phyloP scores from a whole-genome alignment of 2,113 vertebrate species.

The Hyaena hyaena region DNA sequence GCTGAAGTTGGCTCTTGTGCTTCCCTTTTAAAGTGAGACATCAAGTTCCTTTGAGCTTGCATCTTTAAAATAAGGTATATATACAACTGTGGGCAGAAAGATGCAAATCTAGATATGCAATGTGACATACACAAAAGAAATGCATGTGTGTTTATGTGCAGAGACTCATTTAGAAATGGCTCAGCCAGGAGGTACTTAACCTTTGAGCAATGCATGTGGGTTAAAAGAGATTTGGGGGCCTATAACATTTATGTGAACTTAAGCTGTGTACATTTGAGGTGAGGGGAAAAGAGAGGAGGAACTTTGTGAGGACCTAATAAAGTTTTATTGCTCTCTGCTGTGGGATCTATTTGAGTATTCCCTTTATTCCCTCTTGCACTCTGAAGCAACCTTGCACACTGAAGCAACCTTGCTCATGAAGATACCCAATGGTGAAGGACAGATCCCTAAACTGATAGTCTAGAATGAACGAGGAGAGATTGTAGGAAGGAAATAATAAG shows the following conservation, averaged over 20 bases:
- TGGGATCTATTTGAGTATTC: not conserved
- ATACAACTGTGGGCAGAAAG: not conserved
- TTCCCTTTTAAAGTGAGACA: not conserved
- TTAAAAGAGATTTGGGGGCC: not conserved
- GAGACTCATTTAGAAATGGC: not conserved
- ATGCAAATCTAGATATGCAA: not conserved
- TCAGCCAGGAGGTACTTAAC: not conserved
- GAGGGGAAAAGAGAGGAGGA: not conserved
- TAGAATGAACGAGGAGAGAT: not conserved
- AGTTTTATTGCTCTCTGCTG: not conserved
- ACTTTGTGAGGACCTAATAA: not conserved
- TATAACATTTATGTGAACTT: constrained; percentile 38
- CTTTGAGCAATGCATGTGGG: not conserved
- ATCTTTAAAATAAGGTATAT: not conserved
- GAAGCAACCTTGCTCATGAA: not conserved
- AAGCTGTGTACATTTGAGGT: not conserved
- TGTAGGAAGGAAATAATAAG: not conserved
- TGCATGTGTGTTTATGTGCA: not conserved
- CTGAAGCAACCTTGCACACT: not conserved
- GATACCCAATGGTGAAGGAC: not conserved
- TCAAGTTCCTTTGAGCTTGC: not conserved
- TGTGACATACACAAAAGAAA: not conserved
- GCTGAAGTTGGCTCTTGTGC: not conserved
- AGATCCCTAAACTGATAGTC: not conserved
- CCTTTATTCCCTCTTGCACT: not conserved